Evolutionary conservation across 2,113 vertebrate species (phyloP).

Genomic region (Xyliphius kryptos): DNA sequence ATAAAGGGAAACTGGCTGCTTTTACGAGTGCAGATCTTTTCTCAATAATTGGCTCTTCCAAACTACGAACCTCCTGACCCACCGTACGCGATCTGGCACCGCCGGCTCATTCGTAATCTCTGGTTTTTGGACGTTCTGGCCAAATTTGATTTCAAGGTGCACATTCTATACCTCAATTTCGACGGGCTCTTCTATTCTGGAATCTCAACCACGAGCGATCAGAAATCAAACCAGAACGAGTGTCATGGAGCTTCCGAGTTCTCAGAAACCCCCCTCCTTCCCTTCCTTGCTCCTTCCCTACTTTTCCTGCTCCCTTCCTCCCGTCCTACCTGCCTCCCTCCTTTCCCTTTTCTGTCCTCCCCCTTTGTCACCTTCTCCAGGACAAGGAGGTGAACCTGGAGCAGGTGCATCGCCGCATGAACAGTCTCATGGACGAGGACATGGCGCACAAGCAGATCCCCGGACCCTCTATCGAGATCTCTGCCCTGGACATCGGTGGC

Average conservation of each 20-base stretch:
- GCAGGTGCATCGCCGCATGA: slow-evolving; percentile 94
- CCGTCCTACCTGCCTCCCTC: slow-evolving; percentile 16
- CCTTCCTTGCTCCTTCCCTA: slow-evolving; percentile 14
- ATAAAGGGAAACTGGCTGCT: too few relatives aligned
- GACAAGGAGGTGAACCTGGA: slow-evolving; percentile 98
- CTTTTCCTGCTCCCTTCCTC: slow-evolving; percentile 53
- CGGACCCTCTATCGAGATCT: slow-evolving; percentile 92
- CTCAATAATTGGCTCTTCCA: neutral
- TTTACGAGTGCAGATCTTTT: neutral
- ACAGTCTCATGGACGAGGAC: slow-evolving; percentile 97
- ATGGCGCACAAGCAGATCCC: slow-evolving; percentile 96
- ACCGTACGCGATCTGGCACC: too few relatives aligned
- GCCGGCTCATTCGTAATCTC: neutral
- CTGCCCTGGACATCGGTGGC: slow-evolving; percentile 90
- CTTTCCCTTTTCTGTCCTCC: slow-evolving; percentile 54
- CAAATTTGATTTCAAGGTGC: slow-evolving; percentile 70
- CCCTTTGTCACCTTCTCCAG: slow-evolving; percentile 57
- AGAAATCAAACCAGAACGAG: slow-evolving; percentile 11
- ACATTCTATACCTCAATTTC: slow-evolving; percentile 43
- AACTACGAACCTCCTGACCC: too few relatives aligned
- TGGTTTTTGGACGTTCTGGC: slow-evolving; percentile 40
- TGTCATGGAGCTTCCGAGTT: slow-evolving; percentile 44
- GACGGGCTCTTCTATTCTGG: slow-evolving; percentile 19
- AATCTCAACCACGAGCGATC: slow-evolving; percentile 15
- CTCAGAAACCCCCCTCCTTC: slow-evolving; percentile 61